phyloP scores from a whole-genome alignment of 2,797 vertebrate species.

The Xenops minutus region DNA sequence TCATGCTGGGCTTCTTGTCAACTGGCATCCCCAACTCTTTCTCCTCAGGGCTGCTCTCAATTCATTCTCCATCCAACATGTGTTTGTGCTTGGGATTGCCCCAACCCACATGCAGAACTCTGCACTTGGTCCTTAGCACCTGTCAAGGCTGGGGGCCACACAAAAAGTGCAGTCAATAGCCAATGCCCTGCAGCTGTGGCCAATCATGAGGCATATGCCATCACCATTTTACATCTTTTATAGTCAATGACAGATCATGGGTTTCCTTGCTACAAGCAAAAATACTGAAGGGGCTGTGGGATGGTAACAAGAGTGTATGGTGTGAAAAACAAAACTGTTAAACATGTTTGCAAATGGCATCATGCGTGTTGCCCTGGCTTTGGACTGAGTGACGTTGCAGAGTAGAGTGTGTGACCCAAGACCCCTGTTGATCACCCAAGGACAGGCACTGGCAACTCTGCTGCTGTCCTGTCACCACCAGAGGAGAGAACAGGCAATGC shows the following conservation, averaged over 20 bases:
- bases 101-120: background rate
- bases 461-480: background rate
- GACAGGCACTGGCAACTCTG: background rate
- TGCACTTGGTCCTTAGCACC: background rate
- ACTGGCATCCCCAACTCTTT: background rate
- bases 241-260: accelerated
- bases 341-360: accelerated
- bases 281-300: background rate
- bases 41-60: background rate
- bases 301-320: accelerated
- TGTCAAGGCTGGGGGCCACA: accelerated
- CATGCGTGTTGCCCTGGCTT: background rate
- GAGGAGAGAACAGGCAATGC: accelerated
- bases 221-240: background rate
- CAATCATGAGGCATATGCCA: background rate
- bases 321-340: background rate
- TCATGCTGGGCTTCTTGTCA: background rate
- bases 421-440: background rate
- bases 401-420: accelerated
- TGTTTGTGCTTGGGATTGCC: background rate
- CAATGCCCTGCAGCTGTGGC: too few species aligned
- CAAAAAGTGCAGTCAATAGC: background rate
- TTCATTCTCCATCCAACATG: background rate
- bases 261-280: background rate
- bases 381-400: background rate